A percentile compares a stretch with the other conserved stretches of the same genome.
These are phyloP conservation scores for Cydia splendana DNA, from an alignment of 1,140 invertebrate species.

Conservation along the genomic window DNA sequence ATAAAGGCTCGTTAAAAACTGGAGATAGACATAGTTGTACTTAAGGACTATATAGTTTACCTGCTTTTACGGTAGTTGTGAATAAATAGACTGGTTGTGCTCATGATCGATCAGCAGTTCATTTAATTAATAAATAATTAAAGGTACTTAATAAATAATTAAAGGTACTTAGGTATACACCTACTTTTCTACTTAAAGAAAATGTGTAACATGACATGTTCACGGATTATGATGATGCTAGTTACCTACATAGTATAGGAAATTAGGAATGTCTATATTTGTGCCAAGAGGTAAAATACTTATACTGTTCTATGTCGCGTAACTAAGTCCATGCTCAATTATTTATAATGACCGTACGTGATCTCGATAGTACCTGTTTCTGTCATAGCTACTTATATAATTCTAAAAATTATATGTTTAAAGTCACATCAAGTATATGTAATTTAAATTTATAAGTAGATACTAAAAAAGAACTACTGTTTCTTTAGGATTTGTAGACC, in stretches of 20 bases:
- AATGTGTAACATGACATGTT: background rate
- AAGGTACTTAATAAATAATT: too few species aligned
- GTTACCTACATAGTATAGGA: background rate
- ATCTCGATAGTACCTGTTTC: conserved; percentile 10
- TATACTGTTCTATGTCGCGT: background rate
- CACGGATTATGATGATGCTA: background rate
- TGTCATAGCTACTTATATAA: background rate
- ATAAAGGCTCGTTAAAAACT: too few species aligned
- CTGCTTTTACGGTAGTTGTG: too few species aligned
- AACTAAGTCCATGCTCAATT: conserved; percentile 1
- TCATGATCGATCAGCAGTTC: too few species aligned
- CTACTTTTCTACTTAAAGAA: too few species aligned
- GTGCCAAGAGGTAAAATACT: background rate
- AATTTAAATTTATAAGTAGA: background rate
- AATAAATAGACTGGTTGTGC: too few species aligned
- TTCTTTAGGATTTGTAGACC: background rate
- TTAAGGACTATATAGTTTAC: too few species aligned
- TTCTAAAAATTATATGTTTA: conserved; percentile 8
- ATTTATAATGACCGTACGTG: conserved; percentile 10
- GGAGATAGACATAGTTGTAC: too few species aligned
- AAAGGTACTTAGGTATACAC: too few species aligned
- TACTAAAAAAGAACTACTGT: too few species aligned
- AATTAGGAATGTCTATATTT: background rate
- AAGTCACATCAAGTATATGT: background rate
- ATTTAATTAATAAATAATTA: too few species aligned